Base-by-base conservation (phyloP, 2,888 invertebrate species). In the Mesorhabditis spiculigera region DNA sequence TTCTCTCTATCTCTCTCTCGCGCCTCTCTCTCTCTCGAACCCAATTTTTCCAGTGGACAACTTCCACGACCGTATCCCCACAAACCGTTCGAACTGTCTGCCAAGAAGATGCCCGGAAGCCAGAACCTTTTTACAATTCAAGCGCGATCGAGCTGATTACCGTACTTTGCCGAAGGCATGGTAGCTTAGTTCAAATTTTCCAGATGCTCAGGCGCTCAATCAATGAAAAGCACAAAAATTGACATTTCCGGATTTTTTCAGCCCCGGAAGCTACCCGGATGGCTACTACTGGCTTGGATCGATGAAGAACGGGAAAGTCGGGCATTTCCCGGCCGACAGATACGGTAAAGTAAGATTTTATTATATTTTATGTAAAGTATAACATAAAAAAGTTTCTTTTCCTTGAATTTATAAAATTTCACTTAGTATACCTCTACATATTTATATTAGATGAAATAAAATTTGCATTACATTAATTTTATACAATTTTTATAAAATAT, bases 11-110 rank as follows among this genome's bases (percentile, higher is more conserved):
- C n/a, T 28, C 10, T 13, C 8, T 50, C 58, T n/a, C 8, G 1
- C 10, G n/a, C 8, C n/a, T 50, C 28, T 50, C n/a, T 50, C 8
- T 13, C n/a, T 50, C 8, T 50, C n/a, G n/a, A 50, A 50, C n/a
- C 58, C 8, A n/a, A 13, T 50, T 50, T 50, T 8, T 8, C 41
- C 16, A 28, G 63, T 63, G 63, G 90, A 90, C 13, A 89, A 91
- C 68, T 87, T 97, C 76, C 92, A 92, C 0, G 93, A 93, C 83
- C 89, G 77, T 68, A 91, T 93, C 85, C n/a, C 96, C 97, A 0
- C 94, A 94, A 85, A 93, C 94, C 88, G 92, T 97, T 4, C 93
- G 94, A 88, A 91, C 94, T 0, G 91, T 92, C 58, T n/a, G n/a
- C n/a, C 89, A 87, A 84, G 91, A 89, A 70, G 87, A 85, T 73